Base-by-base conservation (phyloP, 1,140 invertebrate genomes). In the Andrena cerasifolii region DNA sequence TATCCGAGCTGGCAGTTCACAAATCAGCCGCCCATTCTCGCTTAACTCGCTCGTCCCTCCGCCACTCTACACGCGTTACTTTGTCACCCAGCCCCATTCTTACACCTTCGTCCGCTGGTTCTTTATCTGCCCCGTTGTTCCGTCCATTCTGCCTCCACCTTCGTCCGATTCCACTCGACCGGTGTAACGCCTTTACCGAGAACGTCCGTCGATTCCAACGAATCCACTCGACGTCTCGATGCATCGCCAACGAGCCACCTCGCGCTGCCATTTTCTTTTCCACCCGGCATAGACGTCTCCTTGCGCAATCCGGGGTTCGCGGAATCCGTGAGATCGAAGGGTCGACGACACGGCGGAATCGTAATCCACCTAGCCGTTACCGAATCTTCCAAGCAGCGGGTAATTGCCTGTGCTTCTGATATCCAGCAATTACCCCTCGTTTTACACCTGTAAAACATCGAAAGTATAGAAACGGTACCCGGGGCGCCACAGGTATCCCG, bases 21-120 rank as follows among this genome's bases (percentile, higher is more conserved):
- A 80, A 77, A 80, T 80, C 78, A 80, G 78, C 66, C 73, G 73
- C 66, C 78, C 78, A 80, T 80, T 80, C 73, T 80, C 73, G 63
- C 63, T 14, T 10, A 28, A 6, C 72, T 45, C 45, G 53, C 58
- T 54, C 70, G 40, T 53, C 45, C 54, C 67, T 43, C 4, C 66
- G 54, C n/a, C 5, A 21, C 12, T 33, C 56, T n/a, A 16, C 6
- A 0, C 36, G 33, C 47, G 45, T 63, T 63, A 54, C 76, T 72
- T 78, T 63, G 49, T 78, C 76, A 62, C 36, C 36, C 76, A 18
- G 47, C 51, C 45, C 43, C 71, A 45, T 66, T 59, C 61, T 66
- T 66, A 58, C 75, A 77, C 66, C 75, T 77, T 77, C 66, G 31
- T 28, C 45, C 73, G 24, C 14, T 43, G 28, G 16, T 62, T 62